phyloP scores from a whole-genome alignment of 2,113 vertebrate species.

The Desmodus rotundus region DNA sequence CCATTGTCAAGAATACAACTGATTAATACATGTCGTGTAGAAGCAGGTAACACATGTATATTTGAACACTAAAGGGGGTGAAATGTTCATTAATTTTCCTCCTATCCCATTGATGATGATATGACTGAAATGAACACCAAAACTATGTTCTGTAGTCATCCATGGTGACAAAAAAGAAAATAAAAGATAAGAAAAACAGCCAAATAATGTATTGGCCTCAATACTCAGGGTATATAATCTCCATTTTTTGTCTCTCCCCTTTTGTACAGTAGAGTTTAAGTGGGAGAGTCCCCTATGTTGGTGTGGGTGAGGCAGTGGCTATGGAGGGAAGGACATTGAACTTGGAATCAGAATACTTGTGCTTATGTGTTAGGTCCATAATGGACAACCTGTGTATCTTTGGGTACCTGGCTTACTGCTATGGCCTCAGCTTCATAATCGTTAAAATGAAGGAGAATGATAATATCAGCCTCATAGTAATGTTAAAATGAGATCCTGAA shows the following conservation, averaged over 20 bases:
- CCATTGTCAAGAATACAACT: background rate
- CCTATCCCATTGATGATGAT: background rate
- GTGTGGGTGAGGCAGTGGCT: background rate
- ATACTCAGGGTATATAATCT: background rate
- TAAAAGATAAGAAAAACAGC: background rate
- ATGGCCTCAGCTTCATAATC: background rate
- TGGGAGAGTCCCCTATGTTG: fast-evolving
- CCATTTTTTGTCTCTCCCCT: background rate
- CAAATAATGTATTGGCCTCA: background rate
- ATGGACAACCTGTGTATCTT: background rate
- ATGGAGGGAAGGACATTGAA: background rate
- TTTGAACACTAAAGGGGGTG: background rate
- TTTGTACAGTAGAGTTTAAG: background rate
- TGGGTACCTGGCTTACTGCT: background rate
- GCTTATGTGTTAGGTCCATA: background rate
- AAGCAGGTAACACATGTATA: background rate
- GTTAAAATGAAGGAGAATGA: background rate
- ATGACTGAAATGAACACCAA: background rate
- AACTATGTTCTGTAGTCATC: background rate
- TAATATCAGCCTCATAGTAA: background rate
- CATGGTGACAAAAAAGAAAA: background rate
- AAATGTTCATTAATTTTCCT: background rate
- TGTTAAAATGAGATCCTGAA: background rate
- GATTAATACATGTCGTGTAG: background rate
- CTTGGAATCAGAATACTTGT: background rate